Conservation (phyloP, 2,888 invertebrate genomes). For the Tipula helvola region DNA sequence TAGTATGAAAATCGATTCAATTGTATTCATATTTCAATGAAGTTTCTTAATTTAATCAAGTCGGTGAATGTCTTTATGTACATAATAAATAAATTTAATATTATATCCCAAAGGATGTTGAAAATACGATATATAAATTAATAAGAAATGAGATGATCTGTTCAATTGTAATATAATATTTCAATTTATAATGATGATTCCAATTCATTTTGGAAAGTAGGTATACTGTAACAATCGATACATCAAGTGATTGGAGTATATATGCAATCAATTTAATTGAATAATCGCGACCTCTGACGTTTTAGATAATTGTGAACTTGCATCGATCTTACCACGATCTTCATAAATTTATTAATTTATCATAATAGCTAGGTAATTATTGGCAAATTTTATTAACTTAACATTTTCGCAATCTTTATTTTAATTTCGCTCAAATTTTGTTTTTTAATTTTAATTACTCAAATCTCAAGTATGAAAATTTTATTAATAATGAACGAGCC, state of each 20-base stretch:
- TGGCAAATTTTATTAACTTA: too few species aligned
- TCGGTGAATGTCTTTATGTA: background rate
- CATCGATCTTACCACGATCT: too few species aligned
- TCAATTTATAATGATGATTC: background rate
- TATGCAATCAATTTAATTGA: background rate
- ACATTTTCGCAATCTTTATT: too few species aligned
- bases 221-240: background rate
- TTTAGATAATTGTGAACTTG: too few species aligned
- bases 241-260: background rate
- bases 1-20: background rate
- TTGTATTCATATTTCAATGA: background rate
- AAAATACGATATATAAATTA: background rate
- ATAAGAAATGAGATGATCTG: background rate
- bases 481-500: too few species aligned
- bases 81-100: background rate
- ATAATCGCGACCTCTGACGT: background rate
- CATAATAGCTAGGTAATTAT: too few species aligned
- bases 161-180: background rate
- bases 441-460: too few species aligned
- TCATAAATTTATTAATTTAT: too few species aligned
- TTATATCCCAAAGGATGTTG: background rate
- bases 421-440: too few species aligned
- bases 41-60: background rate
- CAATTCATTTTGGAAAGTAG: background rate
- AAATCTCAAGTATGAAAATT: too few species aligned